Percentiles rank a stretch among this genome's conserved stretches.
Evolutionary conservation across 2,888 invertebrate genomes (phyloP).

Genomic region (Drosophila austrosaltans): DNA sequence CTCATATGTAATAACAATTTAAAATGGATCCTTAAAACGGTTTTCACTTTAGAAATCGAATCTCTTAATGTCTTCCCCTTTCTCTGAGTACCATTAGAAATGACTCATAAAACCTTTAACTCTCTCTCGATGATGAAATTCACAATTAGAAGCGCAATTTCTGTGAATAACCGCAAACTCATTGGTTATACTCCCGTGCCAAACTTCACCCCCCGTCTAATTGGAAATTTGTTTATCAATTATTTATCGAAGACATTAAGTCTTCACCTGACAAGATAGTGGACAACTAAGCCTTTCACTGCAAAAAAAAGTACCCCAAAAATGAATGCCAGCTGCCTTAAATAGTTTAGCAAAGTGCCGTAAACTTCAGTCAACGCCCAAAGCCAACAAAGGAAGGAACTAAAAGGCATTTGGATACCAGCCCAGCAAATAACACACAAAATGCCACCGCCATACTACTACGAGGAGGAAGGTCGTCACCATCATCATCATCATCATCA

Average conservation of each 20-base stretch:
- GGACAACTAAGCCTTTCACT: conserved; percentile 47
- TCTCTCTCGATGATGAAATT: conserved; percentile 23
- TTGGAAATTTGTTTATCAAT: conserved; percentile 65
- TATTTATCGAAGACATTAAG: conserved; percentile 48
- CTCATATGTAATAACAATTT: too few species aligned
- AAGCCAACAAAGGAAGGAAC: conserved; percentile 19
- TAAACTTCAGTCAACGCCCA: conserved; percentile 55
- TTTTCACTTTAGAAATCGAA: too few species aligned
- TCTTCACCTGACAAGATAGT: conserved; percentile 69
- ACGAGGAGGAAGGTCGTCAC: conserved; percentile 64
- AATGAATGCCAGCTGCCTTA: conserved; percentile 44
- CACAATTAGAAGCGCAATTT: not conserved
- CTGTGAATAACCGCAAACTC: conserved; percentile 34
- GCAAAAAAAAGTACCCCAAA: conserved; percentile 49
- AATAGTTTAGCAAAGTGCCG: conserved; percentile 55
- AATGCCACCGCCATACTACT: conserved; percentile 62
- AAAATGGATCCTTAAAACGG: too few species aligned
- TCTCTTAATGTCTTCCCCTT: conserved; percentile 9
- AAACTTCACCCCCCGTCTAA: not conserved
- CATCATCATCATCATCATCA: conserved; percentile 68
- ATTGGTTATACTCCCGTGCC: not conserved
- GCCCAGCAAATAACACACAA: not conserved
- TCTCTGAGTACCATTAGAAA: not conserved
- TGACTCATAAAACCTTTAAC: conserved; percentile 57
- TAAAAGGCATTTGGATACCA: not conserved